Conservation (phyloP, 2,113 vertebrate genomes). For the Ammodytes dubius region DNA sequence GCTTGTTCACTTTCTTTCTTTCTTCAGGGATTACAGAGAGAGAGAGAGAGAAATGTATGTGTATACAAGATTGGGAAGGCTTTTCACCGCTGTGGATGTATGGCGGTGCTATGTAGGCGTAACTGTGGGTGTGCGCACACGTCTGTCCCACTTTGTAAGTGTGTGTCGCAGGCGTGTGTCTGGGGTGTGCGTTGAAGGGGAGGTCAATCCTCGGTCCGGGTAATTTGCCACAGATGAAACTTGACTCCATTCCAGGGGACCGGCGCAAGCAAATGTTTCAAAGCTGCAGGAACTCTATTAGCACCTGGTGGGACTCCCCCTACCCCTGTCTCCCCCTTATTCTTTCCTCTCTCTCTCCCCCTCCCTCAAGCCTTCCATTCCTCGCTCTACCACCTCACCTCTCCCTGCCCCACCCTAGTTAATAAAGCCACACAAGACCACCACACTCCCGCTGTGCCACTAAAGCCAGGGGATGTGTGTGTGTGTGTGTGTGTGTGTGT, state of each 20-base stretch:
- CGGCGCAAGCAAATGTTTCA: slow-evolving; percentile 79
- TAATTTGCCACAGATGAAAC: slow-evolving; percentile 86
- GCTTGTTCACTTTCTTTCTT: not conserved
- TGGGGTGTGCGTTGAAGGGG: slow-evolving; percentile 63
- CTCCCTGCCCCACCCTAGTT: slow-evolving; percentile 71
- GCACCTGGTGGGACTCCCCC: slow-evolving; percentile 81
- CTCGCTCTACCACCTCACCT: slow-evolving; percentile 67
- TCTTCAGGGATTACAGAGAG: not conserved
- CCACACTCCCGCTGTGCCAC: slow-evolving; percentile 73
- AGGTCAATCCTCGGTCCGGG: slow-evolving; percentile 82
- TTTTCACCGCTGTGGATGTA: slow-evolving; percentile 1
- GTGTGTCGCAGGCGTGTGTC: slow-evolving; percentile 64
- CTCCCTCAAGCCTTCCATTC: slow-evolving; percentile 33
- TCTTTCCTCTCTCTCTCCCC: slow-evolving; percentile 50
- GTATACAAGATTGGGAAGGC: not conserved
- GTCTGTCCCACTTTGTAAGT: slow-evolving; percentile 44
- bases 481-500: slow-evolving; percentile 49
- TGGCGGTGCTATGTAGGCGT: not conserved
- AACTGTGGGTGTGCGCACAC: slow-evolving; percentile 27
- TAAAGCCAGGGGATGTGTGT: slow-evolving; percentile 71
- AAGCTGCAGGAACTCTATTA: slow-evolving; percentile 87
- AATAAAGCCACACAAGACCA: slow-evolving; percentile 83
- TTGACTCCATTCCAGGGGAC: slow-evolving; percentile 69
- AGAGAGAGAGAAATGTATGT: not conserved
- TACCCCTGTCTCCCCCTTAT: slow-evolving; percentile 10